These are phyloP conservation scores for Ariopsis seemanni DNA, from an alignment of 2,113 vertebrate species.

Conservation along the genomic window DNA sequence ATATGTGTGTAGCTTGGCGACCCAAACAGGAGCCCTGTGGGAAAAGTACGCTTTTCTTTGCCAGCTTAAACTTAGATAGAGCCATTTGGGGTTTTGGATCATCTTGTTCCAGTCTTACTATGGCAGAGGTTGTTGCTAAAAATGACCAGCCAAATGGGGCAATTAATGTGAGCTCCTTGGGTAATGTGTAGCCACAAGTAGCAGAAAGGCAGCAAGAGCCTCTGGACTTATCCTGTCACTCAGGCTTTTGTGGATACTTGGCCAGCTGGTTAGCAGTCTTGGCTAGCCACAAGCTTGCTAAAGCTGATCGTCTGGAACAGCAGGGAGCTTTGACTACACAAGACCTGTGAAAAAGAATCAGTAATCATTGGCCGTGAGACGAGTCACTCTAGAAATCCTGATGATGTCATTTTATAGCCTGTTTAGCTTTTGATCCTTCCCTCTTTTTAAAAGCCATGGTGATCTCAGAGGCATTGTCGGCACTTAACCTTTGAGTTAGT, in stretches of 20 bases:
- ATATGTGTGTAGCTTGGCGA: conserved; percentile 58
- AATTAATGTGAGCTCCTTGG: conserved; percentile 67
- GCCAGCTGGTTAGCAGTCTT: conserved; percentile 58
- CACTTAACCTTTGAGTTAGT: conserved; percentile 59
- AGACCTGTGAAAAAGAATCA: conserved; percentile 37
- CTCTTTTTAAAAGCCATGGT: conserved; percentile 55
- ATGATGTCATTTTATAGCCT: conserved; percentile 61
- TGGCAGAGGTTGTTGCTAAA: conserved; percentile 49
- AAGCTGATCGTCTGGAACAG: conserved; percentile 42
- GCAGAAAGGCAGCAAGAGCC: conserved; percentile 63
- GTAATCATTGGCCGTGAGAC: conserved; percentile 29
- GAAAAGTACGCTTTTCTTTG: conserved; percentile 59
- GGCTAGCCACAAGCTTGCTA: conserved; percentile 47
- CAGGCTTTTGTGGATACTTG: conserved; percentile 52
- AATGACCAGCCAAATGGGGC: conserved; percentile 56
- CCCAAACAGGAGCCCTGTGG: conserved; percentile 58
- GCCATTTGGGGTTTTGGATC: conserved; percentile 71
- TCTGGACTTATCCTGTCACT: conserved; percentile 60
- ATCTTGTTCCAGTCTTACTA: conserved; percentile 64
- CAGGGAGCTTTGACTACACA: conserved; percentile 26
- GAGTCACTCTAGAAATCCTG: conserved; percentile 35
- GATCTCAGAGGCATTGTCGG: conserved; percentile 64
- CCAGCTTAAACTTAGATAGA: conserved; percentile 70
- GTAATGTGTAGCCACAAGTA: conserved; percentile 63
- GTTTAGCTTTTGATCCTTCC: conserved; percentile 56